phyloP scores from a whole-genome alignment of 2,797 vertebrate genomes.

The Somateria mollissima region DNA sequence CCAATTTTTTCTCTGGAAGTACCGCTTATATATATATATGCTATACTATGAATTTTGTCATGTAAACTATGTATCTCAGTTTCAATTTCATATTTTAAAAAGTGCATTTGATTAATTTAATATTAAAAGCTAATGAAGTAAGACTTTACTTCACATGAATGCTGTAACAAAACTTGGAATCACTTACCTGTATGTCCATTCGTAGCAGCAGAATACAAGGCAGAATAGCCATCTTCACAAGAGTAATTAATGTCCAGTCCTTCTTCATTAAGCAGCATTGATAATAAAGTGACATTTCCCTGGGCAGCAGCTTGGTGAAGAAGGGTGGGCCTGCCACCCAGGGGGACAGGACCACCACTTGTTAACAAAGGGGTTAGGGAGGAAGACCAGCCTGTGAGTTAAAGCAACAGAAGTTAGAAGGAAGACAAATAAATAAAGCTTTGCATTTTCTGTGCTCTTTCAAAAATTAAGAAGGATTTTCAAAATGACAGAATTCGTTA shows the following conservation, averaged over 20 bases:
- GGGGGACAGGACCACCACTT: conserved; percentile 98
- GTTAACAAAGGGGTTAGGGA: conserved; percentile 93
- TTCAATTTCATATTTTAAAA: not conserved
- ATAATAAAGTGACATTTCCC: conserved; percentile 99
- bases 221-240: conserved; percentile 91
- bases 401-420: conserved; percentile 82
- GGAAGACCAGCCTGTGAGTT: conserved; percentile 97
- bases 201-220: conserved; percentile 99
- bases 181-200: conserved; percentile 94
- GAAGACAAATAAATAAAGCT: conserved; percentile 50
- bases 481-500: conserved; percentile 52
- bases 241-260: conserved; percentile 87
- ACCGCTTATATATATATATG: not conserved
- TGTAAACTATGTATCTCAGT: not conserved
- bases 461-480: not conserved
- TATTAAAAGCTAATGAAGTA: not conserved
- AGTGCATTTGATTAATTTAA: not conserved
- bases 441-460: conserved; percentile 21
- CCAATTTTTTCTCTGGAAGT: not conserved
- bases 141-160: not conserved
- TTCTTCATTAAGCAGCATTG: conserved; percentile 99
- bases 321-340: conserved; percentile 98
- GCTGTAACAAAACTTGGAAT: not conserved
- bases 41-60: not conserved
- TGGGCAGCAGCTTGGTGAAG: conserved; percentile 99